Conservation (phyloP, 2,888 invertebrate species). For the Anaspis maculata region DNA sequence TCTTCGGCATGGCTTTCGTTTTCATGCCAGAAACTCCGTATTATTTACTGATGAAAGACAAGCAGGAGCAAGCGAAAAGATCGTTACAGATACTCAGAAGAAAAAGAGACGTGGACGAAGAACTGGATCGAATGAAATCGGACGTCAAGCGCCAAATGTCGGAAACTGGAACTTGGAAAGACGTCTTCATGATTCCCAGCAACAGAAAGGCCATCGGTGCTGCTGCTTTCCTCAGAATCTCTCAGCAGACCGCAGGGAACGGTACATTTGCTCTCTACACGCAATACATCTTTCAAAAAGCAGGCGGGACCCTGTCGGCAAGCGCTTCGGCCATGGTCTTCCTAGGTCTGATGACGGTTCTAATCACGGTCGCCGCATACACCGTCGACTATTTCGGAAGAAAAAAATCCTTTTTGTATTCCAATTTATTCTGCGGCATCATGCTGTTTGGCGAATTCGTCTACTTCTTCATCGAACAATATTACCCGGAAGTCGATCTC, state of each 20-base stretch:
- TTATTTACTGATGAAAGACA: slow-evolving; percentile 24
- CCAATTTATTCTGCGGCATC: slow-evolving; percentile 20
- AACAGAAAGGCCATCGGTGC: slow-evolving; percentile 29
- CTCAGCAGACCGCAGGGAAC: slow-evolving; percentile 32
- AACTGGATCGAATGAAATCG: slow-evolving; percentile 21
- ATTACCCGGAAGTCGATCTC: slow-evolving; percentile 18
- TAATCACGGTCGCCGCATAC: slow-evolving; percentile 20
- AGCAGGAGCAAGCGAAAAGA: slow-evolving; percentile 22
- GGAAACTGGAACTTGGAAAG: slow-evolving; percentile 30
- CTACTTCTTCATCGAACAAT: slow-evolving; percentile 25
- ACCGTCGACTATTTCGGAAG: slow-evolving; percentile 22
- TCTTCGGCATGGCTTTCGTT: slow-evolving; percentile 47
- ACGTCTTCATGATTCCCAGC: slow-evolving; percentile 25
- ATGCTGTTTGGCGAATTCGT: slow-evolving; percentile 19
- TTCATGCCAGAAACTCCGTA: slow-evolving; percentile 52
- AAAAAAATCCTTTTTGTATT: slow-evolving; percentile 21
- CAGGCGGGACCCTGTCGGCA: slow-evolving; percentile 29
- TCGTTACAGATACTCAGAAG: slow-evolving; percentile 23
- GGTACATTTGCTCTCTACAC: slow-evolving; percentile 26
- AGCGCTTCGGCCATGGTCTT: slow-evolving; percentile 26
- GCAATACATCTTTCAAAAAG: no score
- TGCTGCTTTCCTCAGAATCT: slow-evolving; percentile 25
- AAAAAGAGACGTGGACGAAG: slow-evolving; percentile 23
- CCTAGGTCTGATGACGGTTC: slow-evolving; percentile 15
- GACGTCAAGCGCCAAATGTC: slow-evolving; percentile 31